phyloP scores from a whole-genome alignment of 2,888 invertebrate genomes.

The Lamellibrachia columna region DNA sequence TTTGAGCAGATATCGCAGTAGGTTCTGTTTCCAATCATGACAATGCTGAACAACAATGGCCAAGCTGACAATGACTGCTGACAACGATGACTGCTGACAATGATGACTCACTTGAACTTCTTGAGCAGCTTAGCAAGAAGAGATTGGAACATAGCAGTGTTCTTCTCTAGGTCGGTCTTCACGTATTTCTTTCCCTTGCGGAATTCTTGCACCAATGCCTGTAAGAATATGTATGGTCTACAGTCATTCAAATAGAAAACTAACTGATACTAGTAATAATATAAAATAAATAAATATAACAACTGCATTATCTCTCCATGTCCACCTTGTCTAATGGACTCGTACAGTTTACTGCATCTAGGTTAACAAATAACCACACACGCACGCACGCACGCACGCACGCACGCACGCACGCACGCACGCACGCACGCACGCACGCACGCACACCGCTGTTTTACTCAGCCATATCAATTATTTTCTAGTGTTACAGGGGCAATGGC shows the following conservation, averaged over 20 bases:
- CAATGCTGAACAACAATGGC: not conserved
- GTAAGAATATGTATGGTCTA: not conserved
- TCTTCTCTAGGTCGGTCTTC: slow-evolving; percentile 40
- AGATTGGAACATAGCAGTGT: slow-evolving; percentile 38
- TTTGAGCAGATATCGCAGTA: too few relatives aligned
- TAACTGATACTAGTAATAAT: not conserved
- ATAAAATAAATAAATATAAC: not conserved
- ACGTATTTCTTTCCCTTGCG: slow-evolving; percentile 30
- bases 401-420: slow-evolving; percentile 17
- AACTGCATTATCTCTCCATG: not conserved
- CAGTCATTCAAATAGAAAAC: not conserved
- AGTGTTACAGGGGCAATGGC: not conserved
- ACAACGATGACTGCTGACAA: not conserved
- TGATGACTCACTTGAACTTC: slow-evolving; percentile 39
- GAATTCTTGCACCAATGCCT: slow-evolving; percentile 32
- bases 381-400: not conserved
- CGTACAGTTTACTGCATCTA: too few relatives aligned
- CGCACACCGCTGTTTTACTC: not conserved
- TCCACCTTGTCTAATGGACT: not conserved
- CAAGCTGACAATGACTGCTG: slow-evolving; percentile 21
- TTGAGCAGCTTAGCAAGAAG: slow-evolving; percentile 41
- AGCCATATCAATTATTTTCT: not conserved
- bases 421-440: not conserved
- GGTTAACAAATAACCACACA: too few relatives aligned
- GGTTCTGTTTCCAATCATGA: too few relatives aligned